Evolutionary conservation across 2,113 vertebrate genomes (phyloP).

Genomic region (Gopherus flavomarginatus): DNA sequence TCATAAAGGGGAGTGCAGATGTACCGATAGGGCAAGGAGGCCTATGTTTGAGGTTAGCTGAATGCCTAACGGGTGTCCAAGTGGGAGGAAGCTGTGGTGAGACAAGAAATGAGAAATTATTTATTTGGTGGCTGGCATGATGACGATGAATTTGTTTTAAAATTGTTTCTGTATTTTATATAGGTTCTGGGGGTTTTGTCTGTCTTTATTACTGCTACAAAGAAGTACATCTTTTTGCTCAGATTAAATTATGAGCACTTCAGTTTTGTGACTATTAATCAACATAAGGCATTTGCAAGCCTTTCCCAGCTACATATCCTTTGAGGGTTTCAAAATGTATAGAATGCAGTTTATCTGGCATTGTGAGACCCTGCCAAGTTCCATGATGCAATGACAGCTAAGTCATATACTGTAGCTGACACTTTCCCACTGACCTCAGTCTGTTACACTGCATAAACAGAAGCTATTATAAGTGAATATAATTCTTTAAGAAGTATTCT

Average conservation of each 20-base stretch:
- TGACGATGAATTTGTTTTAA: conserved; percentile 53
- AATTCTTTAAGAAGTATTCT: not conserved
- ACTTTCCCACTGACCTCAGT: conserved; percentile 59
- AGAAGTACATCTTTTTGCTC: conserved; percentile 55
- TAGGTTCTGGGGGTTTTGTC: conserved; percentile 38
- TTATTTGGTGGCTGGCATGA: conserved; percentile 63
- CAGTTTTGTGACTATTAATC: conserved; percentile 51
- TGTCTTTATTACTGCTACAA: conserved; percentile 27
- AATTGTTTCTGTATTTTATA: conserved; percentile 40
- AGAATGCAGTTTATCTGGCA: conserved; percentile 58
- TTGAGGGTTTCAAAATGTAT: conserved; percentile 53
- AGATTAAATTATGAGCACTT: conserved; percentile 57
- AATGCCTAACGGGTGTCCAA: conserved; percentile 72
- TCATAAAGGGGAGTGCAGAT: conserved; percentile 66
- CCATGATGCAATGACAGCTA: conserved; percentile 58
- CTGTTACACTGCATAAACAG: conserved; percentile 51
- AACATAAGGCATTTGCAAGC: conserved; percentile 51
- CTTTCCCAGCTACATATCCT: conserved; percentile 52
- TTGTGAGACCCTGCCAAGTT: conserved; percentile 42
- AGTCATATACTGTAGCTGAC: conserved; percentile 43
- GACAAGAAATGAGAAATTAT: conserved; percentile 68
- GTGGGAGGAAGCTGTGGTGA: conserved; percentile 76
- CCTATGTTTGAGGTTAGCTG: conserved; percentile 50
- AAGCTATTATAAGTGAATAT: conserved; percentile 50
- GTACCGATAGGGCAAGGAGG: conserved; percentile 37